Evolutionary conservation across 2,113 vertebrate species (phyloP), one percentile per base, ranked within the genome.

Genomic region (Lampris incognitus): DNA sequence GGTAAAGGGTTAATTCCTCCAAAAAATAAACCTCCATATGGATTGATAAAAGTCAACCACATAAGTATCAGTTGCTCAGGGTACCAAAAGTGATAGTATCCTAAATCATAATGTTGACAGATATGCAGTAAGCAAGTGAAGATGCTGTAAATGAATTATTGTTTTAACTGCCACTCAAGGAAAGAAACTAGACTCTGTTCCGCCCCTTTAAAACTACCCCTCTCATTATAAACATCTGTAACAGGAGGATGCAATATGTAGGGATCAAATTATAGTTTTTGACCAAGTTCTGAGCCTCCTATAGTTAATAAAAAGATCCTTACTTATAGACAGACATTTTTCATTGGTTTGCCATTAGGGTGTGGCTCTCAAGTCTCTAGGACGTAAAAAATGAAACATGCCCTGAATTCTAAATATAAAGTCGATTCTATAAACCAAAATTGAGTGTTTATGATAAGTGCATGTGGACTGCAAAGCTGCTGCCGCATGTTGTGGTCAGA

Each of bases 401-500:
- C 61, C 64, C 59, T 49, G 0, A 40, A 67, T 24, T 77, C 73
- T 82, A 77, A 87, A 88, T 82, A 85, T 83, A 84, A 73, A 0
- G 48, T 44, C 69, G 37, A 49, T 13, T 61, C 64, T 73, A 86
- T 78, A 73, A 88, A 83, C 82, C 82, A 83, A 86, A 92, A 92
- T 85, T 71, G 85, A 82, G 84, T 81, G 86, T 87, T 88, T 79
- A 61, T 60, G 86, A 79, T 68, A 46, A 67, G 67, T 69, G 78
- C 81, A 66, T n/a, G 70, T 62, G 79, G 66, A 85, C 49, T 68
- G 75, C 40, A 61, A 71, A 87, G 71, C 74, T 85, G 76, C 84
- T 40, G 46, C 2, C 3, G 68, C 9, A 41, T 3, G 51, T 71
- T 40, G 5, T 1, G 48, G 78, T 81, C 1, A n/a, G 74, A 89